Evolutionary conservation across 2,888 invertebrate genomes (phyloP), one percentile per base, ranked within the genome.

Genomic region (Leptura quadrifasciata): DNA sequence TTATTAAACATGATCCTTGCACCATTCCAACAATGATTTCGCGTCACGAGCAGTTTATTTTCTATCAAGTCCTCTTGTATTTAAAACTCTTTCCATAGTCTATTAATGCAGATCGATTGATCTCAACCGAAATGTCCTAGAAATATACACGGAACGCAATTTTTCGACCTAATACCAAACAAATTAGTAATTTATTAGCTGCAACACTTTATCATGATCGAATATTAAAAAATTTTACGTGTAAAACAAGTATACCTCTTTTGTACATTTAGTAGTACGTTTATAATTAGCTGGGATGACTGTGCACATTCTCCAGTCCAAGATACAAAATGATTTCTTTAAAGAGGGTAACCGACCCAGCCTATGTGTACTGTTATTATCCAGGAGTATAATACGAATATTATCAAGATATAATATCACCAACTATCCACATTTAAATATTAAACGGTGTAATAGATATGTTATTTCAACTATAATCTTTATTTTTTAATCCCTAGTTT

Each of bases 251-350:
- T 67, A 67, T 67, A 68, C 27, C 31, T 68, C 68, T 52, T 57
- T 55, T 68, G 68, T 68, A 55, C 57, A 31, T 68, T 68, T 55
- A 55, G 68, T 57, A 68, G 35, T 68, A 20, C 55, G 27, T 55
- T 68, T 68, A 55, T 68, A 68, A 68, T 68, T 68, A 68, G 68
- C 68, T 55, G 35, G 10, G 68, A 68, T 68, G 68, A 68, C 68
- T n/a, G 12, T 27, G 68, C 68, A 31, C 68, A 68, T 68, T 68
- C 68, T 31, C 68, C 68, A 54, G 17, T 17, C 0, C 68, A 31
- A 68, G 68, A 68, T 68, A 68, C 68, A 27, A 68, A 57, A 68
- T 68, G 57, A 27, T 68, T 68, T 68, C 68, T 68, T 55, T 68
- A 68, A 68, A 68, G 57, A 68, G 57, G 68, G 68, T 57, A 57